Evolutionary conservation across 2,797 vertebrate species (phyloP), one percentile per base, ranked within the genome.

Genomic region (Tadarida brasiliensis): DNA sequence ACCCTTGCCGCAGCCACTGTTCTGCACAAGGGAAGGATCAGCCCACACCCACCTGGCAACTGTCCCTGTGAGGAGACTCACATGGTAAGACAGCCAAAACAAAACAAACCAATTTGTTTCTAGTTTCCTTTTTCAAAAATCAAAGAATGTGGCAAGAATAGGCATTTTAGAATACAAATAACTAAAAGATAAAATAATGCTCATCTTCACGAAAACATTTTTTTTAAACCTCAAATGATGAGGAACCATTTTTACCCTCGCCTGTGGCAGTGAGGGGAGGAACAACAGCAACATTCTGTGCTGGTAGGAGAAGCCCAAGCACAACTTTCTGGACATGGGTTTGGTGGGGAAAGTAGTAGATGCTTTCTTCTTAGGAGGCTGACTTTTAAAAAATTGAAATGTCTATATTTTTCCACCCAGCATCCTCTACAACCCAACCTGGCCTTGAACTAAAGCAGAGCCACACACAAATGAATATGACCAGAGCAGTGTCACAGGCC

Each of bases 131-230:
- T 93, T 76, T 54, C 26, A 17, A 95, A 68, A 82, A 28, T n/a
- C 51, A n/a, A 81, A 81, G 59, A 76, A 11, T 76, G n/a, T 19
- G 57, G 49, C 44, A 86, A 61, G 68, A 90, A 68, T 0, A 33
- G 74, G 74, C 33, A 90, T 61, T 82, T 77, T n/a, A 54, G 59
- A 94, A 76, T 7, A 82, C 33, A 83, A 76, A 70, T 61, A 19
- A 76, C 35, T 84, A 83, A 87, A 5, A 83, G 68, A 47, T 17
- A 26, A 83, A 76, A 70, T 35, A 54, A 54, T 11, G 59, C 30
- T 63, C 63, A 71, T 35, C 44, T 30, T 39, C 15, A 82, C 3
- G 33, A 73, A 63, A 35, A 33, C 8, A 35, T 3, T 1, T 11
- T 49, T 74, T 56, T 1, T 22, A 57, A 85, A 54, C 20, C 1